Conservation (phyloP, 2,797 vertebrate genomes). For the Caiman crocodilus region DNA sequence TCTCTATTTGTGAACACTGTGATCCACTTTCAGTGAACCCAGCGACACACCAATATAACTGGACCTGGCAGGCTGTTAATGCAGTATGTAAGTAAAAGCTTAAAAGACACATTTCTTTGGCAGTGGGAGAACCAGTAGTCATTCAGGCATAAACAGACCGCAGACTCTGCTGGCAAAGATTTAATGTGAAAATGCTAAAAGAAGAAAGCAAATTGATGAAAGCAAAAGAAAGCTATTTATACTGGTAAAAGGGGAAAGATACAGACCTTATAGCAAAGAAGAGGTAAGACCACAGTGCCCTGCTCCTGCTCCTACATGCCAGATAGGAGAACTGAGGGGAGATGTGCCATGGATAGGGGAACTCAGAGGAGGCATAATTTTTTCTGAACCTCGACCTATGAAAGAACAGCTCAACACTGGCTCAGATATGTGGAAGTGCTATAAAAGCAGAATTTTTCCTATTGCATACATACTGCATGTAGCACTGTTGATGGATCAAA, state of each 20-base stretch:
- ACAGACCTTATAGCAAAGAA: not conserved
- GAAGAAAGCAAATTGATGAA: not conserved
- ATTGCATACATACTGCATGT: not conserved
- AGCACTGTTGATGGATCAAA: not conserved
- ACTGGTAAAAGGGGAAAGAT: not conserved
- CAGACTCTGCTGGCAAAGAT: not conserved
- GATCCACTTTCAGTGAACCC: not conserved
- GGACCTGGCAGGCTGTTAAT: conserved; percentile 12
- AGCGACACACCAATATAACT: not conserved
- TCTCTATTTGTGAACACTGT: not conserved
- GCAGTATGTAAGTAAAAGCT: not conserved
- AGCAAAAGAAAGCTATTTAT: not conserved
- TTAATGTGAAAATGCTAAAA: not conserved
- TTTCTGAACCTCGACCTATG: too few species aligned
- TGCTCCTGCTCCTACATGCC: too few species aligned
- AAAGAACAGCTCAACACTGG: too few species aligned
- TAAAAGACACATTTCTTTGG: not conserved
- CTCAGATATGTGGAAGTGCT: too few species aligned
- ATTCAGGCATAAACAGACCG: not conserved
- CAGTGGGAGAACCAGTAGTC: not conserved
- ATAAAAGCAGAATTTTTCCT: too few species aligned
- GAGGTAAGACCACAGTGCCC: too few species aligned
- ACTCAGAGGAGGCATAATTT: too few species aligned
- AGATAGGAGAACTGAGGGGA: too few species aligned
- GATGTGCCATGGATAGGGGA: too few species aligned